A percentile compares a stretch with the other conserved stretches of the same genome.
Evolutionary conservation across 2,888 invertebrate species (phyloP).

Genomic region (Dione juno): DNA sequence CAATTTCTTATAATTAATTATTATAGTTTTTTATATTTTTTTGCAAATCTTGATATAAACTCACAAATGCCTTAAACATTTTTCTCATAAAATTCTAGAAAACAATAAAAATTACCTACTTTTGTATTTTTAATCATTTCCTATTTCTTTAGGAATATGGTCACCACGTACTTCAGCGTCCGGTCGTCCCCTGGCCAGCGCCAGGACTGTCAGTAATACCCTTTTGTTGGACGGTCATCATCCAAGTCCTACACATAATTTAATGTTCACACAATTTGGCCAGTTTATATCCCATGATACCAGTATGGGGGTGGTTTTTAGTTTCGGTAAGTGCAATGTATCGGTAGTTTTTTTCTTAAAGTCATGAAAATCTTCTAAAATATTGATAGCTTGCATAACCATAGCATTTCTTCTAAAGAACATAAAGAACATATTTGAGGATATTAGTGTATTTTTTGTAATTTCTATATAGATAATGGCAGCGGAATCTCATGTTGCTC

Average conservation of each 20-base stretch:
- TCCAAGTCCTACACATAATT: conserved; percentile 85
- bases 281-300: conserved; percentile 91
- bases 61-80: too few relatives aligned
- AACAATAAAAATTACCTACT: too few relatives aligned
- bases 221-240: conserved; percentile 84
- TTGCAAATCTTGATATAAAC: too few relatives aligned
- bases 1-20: too few relatives aligned
- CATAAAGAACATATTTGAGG: neutral
- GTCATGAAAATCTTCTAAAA: too few relatives aligned
- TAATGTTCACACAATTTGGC: conserved; percentile 91
- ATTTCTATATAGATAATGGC: conserved; percentile 77
- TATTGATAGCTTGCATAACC: too few relatives aligned
- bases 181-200: conserved; percentile 83
- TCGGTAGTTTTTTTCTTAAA: too few relatives aligned
- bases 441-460: neutral
- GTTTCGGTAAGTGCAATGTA: conserved; percentile 84
- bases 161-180: conserved; percentile 75
- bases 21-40: neutral
- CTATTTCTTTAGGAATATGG: conserved; percentile 70
- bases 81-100: too few relatives aligned
- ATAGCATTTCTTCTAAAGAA: neutral
- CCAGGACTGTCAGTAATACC: conserved; percentile 86
- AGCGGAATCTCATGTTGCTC: conserved; percentile 89
- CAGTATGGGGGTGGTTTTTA: conserved; percentile 87
- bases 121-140: neutral